Base-by-base conservation (phyloP, 2,797 vertebrate genomes). In the Pteronotus mesoamericanus region DNA sequence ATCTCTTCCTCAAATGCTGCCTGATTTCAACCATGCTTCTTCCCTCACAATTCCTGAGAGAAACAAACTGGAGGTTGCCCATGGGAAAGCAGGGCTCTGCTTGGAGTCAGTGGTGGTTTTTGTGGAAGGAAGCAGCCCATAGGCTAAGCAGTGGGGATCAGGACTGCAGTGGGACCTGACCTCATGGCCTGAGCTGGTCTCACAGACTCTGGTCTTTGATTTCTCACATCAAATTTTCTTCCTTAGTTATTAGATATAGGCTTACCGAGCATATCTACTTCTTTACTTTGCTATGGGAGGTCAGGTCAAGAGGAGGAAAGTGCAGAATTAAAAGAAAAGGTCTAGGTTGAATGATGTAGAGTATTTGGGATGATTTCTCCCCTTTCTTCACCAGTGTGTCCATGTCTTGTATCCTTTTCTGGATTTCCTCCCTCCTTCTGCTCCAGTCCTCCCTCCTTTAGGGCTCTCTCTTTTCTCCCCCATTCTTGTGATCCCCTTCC, bases 21-120 rank as follows among this genome's bases (percentile, higher is more conserved):
- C 26, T 74, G 22, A 75, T 37, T 64, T 66, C 68, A 86, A 68
- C 22, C n/a, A 29, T 9, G 11, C 42, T 14, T 57, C 29, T 24
- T 12, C 61, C 34, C 32, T 88, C 37, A 42, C 71, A 85, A 64
- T 19, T 78, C 72, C 44, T 26, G 22, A 9, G 48, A 26, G 71
- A 66, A 74, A 61, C 42, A 51, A 66, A 37, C 4, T 80, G 53
- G 46, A 80, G 24, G 24, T 39, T 55, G 46, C 55, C 57, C 14
- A 39, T 21, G 24, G 24, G n/a, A 26, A 26, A 9, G 10, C 5
- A 46, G 74, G 21, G 14, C 26, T 37, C 55, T 57, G 22, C 44
- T 18, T 3, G 2, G 42, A 71, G 39, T 29, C 18, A 6, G 12
- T 0, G 5, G 15, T 39, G 57, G 6, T 10, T n/a, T 8, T 3